These are phyloP conservation scores for Dione vanillae DNA, from an alignment of 2,888 invertebrate genomes.

Conservation along the genomic window DNA sequence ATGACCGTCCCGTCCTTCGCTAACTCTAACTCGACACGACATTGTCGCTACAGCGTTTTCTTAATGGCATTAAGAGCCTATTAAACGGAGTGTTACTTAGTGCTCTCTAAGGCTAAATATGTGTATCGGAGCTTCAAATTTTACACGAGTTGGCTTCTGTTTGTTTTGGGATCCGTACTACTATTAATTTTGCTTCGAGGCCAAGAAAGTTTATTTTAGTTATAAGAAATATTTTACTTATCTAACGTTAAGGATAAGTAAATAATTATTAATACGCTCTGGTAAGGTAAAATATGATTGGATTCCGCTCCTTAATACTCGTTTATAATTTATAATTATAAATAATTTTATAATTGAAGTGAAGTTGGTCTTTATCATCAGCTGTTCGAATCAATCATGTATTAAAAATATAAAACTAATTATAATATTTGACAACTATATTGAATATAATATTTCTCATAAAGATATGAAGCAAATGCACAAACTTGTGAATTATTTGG, in stretches of 20 bases:
- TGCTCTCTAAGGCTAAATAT: slow-evolving; percentile 53
- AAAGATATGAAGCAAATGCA: too few relatives aligned
- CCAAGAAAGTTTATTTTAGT: slow-evolving; percentile 25
- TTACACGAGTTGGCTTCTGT: slow-evolving; percentile 23
- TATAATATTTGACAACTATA: too few relatives aligned
- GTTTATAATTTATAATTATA: too few relatives aligned
- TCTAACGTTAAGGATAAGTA: slow-evolving; percentile 15
- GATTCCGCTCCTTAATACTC: too few relatives aligned
- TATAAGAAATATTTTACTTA: slow-evolving; percentile 20
- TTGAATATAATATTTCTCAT: too few relatives aligned
- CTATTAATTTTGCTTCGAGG: slow-evolving; percentile 18
- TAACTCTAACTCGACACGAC: slow-evolving; percentile 52
- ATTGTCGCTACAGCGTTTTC: slow-evolving; percentile 54
- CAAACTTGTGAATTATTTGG: too few relatives aligned
- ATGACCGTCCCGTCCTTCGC: slow-evolving; percentile 54
- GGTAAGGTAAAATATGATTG: too few relatives aligned
- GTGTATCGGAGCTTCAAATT: slow-evolving; percentile 44
- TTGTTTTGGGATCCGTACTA: slow-evolving; percentile 36
- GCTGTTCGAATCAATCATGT: too few relatives aligned
- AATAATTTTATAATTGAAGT: too few relatives aligned
- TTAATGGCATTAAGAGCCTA: slow-evolving; percentile 60
- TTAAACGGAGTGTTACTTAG: slow-evolving; percentile 56
- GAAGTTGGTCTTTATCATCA: too few relatives aligned
- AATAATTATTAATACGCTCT: slow-evolving; percentile 10
- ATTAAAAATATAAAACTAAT: too few relatives aligned